Conservation (phyloP, 1,140 invertebrate genomes). For the Melanaphis sacchari region DNA sequence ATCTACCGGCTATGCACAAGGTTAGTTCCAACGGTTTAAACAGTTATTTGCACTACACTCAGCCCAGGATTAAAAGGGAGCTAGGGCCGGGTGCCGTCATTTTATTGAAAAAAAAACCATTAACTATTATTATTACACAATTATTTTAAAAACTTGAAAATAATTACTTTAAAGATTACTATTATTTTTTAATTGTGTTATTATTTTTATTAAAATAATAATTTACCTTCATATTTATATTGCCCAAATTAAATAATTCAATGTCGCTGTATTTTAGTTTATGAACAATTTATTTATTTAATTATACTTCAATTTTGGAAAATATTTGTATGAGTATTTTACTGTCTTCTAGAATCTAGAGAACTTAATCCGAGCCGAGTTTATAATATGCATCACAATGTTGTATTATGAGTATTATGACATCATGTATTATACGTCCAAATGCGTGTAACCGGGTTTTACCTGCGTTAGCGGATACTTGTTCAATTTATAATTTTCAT, state of each 20-base stretch:
- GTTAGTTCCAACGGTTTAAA: neutral
- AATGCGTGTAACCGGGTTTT: neutral
- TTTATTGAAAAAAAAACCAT: neutral
- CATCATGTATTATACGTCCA: neutral
- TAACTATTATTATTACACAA: neutral
- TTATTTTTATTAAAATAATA: neutral
- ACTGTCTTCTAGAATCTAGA: neutral
- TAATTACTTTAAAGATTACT: neutral
- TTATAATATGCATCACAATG: neutral
- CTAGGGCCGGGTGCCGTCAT: neutral
- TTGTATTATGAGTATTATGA: neutral
- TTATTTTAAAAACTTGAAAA: neutral
- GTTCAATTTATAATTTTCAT: neutral
- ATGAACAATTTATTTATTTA: neutral
- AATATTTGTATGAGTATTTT: neutral
- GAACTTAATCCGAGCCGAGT: neutral
- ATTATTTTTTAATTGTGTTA: neutral
- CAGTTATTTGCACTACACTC: neutral
- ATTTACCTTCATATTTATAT: neutral
- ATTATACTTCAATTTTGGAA: neutral
- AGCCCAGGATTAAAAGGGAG: neutral
- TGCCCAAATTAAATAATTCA: neutral
- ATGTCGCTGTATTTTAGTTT: neutral
- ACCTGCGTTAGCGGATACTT: slow-evolving; percentile 4
- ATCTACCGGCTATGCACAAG: neutral